Base-by-base conservation (phyloP, 2,797 vertebrate species). In the Ptychadena robeensis region DNA sequence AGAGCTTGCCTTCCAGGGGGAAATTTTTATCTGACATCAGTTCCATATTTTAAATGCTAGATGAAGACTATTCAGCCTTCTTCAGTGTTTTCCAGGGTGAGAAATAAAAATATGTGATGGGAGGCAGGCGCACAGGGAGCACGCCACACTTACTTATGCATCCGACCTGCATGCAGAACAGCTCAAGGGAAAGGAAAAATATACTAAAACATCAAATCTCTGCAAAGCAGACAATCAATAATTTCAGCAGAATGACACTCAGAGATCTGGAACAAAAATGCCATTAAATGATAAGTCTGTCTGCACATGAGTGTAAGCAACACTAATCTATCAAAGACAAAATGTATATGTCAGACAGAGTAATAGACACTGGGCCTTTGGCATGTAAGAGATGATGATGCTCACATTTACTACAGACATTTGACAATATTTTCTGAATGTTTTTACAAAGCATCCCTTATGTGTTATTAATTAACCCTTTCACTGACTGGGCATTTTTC, bases 231-330 rank as follows among this genome's bases (percentile, higher is more conserved):
- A 65, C 25, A 83, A 79, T 59, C 68, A 67, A 68, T 82, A n/a
- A 37, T 75, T 40, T 74, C 6, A 57, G 68, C 57, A 79, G 66
- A 35, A 83, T 30, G 75, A 27, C 61, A 67, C 22, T n/a, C 0
- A 28, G 48, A 40, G 67, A 57, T 44, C 75, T 3, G 27, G 15
- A 73, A 44, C 59, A 65, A 59, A 83, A 83, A 83, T 57, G 37
- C 65, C 68, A 73, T 83, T 79, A 79, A 79, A 67, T 79, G 74
- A 78, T 83, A 83, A 73, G 68, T 83, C 68, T 72, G 30, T 25
- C 44, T 34, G 75, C 40, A 83, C 25, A 63, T 59, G 27, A 28
- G 37, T 68, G 40, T 35, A 70, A 67, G 53, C 40, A 65, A 40
- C 32, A 61, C 34, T 67, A 70, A 82, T 82, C 80, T 59, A 69